Conservation (phyloP, 2,888 invertebrate genomes). For the Apodemia mormo region DNA sequence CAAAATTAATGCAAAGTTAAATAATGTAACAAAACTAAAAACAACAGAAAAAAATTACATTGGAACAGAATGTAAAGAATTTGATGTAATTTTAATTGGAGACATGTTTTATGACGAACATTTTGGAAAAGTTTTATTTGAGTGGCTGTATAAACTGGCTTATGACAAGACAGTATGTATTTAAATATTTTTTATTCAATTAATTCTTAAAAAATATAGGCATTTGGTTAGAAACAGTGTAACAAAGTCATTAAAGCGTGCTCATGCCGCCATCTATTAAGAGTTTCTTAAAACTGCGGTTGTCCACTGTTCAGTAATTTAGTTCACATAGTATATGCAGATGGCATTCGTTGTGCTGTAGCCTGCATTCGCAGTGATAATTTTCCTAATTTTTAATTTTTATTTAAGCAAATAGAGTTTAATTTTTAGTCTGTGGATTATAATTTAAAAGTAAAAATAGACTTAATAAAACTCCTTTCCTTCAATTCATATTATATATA, state of each 20-base stretch:
- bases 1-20: slow-evolving; percentile 75
- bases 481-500: too few species aligned
- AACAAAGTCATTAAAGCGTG: neutral
- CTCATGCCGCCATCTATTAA: neutral
- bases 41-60: slow-evolving; percentile 69
- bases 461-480: too few species aligned
- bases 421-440: too few species aligned
- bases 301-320: neutral
- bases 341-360: too few species aligned
- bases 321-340: neutral
- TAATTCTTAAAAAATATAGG: neutral
- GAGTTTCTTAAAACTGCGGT: neutral
- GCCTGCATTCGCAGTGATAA: too few species aligned
- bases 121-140: slow-evolving; percentile 74
- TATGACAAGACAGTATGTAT: slow-evolving; percentile 57
- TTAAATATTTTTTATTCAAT: neutral
- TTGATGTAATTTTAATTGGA: slow-evolving; percentile 84
- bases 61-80: slow-evolving; percentile 56
- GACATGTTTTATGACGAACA: slow-evolving; percentile 86
- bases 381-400: too few species aligned
- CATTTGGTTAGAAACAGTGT: neutral
- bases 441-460: too few species aligned
- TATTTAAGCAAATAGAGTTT: too few species aligned
- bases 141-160: slow-evolving; percentile 72
- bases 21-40: slow-evolving; percentile 56